Base-by-base conservation (phyloP, 2,888 invertebrate species). In the Dioctria linearis region DNA sequence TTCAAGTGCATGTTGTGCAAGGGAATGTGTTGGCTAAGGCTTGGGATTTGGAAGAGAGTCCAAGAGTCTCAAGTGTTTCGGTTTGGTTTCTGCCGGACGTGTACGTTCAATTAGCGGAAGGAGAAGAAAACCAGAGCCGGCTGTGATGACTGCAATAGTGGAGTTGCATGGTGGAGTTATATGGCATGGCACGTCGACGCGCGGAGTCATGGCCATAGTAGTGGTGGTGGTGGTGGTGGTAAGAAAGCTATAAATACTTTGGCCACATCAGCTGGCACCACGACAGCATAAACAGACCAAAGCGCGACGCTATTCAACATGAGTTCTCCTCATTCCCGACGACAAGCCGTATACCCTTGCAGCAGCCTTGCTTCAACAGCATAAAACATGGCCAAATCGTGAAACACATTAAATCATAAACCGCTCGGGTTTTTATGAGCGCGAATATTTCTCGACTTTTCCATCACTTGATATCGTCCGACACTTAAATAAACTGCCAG, bases 1-100 rank as follows among this genome's bases (percentile, higher is more conserved):
- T 59, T 83, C 80, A 83, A 83, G 83, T 83, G 81, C 81, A 82
- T 83, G 83, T 83, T 83, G 81, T 81, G 81, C 80, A 79, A 82
- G 81, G 81, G 78, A 83, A 80, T 80, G 81, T 42, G 43, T 57
- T 40, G 59, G 8, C 40, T 42, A 11, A 40, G 49, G 49, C 43
- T 59, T 57, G 75, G 51, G 43, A 39, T 2, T 25, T 25, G 25
- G 2, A 25, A 25, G 25, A 0, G 51, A 71, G 13, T 13, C 49
- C 49, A 69, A 69, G 71, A 6, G 46, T 71, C 71, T 51, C 37
- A 39, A 71, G 71, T 71, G 71, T 71, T 71, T 71, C 40, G 51
- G 71, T 11, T 54, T 71, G 51, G 54, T 37, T 71, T 54, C 2
- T 54, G 49, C 71, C 54, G 71, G 71, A 71, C 71, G 49, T 71